These are phyloP conservation scores for Coreius guichenoti DNA, from an alignment of 2,797 vertebrate genomes.

Conservation along the genomic window DNA sequence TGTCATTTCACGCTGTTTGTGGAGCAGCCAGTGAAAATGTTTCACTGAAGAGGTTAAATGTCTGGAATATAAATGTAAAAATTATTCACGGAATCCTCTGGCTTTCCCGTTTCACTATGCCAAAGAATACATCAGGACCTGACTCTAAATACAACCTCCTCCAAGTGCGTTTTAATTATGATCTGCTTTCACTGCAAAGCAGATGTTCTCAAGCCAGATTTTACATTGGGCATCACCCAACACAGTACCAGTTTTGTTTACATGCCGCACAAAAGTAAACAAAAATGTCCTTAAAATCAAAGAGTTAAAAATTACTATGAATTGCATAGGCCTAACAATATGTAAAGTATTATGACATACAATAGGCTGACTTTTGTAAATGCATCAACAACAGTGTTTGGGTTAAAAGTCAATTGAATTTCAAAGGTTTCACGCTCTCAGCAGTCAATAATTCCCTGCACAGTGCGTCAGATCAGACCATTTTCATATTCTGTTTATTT, in stretches of 20 bases:
- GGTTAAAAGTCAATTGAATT: not conserved
- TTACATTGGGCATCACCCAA: not conserved
- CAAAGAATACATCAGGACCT: not conserved
- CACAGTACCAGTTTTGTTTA: not conserved
- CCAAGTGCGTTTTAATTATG: not conserved
- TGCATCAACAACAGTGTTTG: not conserved
- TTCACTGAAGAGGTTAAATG: slow-evolving; percentile 47
- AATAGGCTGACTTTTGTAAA: too few species aligned
- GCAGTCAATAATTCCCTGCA: not conserved
- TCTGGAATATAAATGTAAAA: slow-evolving; percentile 43
- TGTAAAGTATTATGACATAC: too few species aligned
- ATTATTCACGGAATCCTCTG: slow-evolving; percentile 25
- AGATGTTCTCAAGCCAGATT: not conserved
- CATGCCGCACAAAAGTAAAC: not conserved
- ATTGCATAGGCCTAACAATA: too few species aligned
- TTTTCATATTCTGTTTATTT: too few species aligned
- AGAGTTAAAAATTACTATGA: too few species aligned
- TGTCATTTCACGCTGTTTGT: slow-evolving; percentile 35
- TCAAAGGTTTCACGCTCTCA: not conserved
- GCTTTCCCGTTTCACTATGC: slow-evolving; percentile 5
- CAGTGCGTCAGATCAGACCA: too few species aligned
- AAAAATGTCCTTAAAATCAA: too few species aligned
- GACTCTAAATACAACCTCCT: not conserved
- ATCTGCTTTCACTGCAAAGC: not conserved
- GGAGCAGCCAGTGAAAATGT: slow-evolving; percentile 17